phyloP scores from a whole-genome alignment of 1,140 invertebrate genomes.

The Brachionus plicatilis region DNA sequence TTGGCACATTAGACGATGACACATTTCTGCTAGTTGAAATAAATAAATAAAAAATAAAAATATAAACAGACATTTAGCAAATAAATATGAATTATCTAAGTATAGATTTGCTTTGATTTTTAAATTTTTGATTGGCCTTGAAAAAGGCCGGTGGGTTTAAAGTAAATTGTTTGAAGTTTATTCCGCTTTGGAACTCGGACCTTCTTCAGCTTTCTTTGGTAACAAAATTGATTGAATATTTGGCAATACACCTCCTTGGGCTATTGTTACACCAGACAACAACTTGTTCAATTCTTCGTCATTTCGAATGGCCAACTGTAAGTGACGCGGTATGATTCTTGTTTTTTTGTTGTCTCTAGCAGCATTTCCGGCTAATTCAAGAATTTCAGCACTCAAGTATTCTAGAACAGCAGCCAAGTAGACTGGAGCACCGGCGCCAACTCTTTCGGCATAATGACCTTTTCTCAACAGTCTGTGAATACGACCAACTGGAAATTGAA shows the following conservation, averaged over 20 bases:
- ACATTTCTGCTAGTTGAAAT: too few relatives aligned
- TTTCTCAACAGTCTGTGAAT: too few relatives aligned
- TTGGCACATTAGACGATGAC: too few relatives aligned
- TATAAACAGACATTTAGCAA: too few relatives aligned
- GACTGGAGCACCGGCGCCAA: neutral
- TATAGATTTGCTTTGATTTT: neutral
- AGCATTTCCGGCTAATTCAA: too few relatives aligned
- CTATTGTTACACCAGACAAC: slow-evolving; percentile 52
- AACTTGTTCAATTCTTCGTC: slow-evolving; percentile 55
- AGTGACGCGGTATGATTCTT: too few relatives aligned
- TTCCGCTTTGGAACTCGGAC: neutral
- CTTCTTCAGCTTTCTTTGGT: slow-evolving; percentile 46
- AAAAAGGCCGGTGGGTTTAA: neutral
- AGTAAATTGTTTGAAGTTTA: neutral
- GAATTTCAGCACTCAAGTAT: too few relatives aligned
- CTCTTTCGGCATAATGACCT: slow-evolving; percentile 44
- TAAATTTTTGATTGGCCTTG: neutral
- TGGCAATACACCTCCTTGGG: slow-evolving; percentile 54
- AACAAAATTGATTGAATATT: slow-evolving; percentile 53
- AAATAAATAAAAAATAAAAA: too few relatives aligned
- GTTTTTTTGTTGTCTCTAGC: too few relatives aligned
- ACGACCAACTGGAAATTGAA: too few relatives aligned
- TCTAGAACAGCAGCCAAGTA: too few relatives aligned
- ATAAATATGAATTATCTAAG: too few relatives aligned
- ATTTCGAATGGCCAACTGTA: slow-evolving; percentile 51